Base-by-base conservation (phyloP, 2,888 invertebrate genomes). In the Desoria tigrina region DNA sequence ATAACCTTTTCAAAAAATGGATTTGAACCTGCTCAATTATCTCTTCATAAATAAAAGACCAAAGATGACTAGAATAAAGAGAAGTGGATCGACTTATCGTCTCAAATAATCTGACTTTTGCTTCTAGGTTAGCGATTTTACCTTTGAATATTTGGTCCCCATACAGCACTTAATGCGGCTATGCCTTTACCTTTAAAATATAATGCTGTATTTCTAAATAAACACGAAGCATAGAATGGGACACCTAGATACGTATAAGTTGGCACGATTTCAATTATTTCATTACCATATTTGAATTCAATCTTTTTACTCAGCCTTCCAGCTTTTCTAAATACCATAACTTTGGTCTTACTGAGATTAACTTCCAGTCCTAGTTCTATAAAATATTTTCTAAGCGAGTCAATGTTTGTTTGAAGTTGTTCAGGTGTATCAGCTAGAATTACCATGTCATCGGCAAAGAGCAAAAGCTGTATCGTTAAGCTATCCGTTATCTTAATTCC, bases 381-480 rank as follows among this genome's bases (percentile, higher is more conserved):
- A 16, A 58, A 42, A 14, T 42, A 58, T 1, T 39, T 2, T 1
- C 6, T 3, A 0, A 58, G 24, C 11, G 24, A 1, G 9, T 42
- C 26, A 0, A 42, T 42, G 14, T 58, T 42, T 16, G 14, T 42
- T n/a, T 42, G 24, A 0, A 58, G 58, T 7, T 18, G 23, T 2
- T 2, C 1, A 1, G 23, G 14, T 3, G 42, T n/a, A 1, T 24
- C 21, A 7, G 42, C 23, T 1, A 58, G 2, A 1, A 58, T 0
- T 2, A 58, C 45, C 24, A 42, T 58, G n/a, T 58, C 58, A 24
- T 58, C 58, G 3, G 58, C 58, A 24, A 58, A 58, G 6, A 42
- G 23, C 0, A 58, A 27, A 6, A 58, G 1, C 2, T 42, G 42
- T 4, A 58, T 21, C 1, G 16, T 21, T 16, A 18, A n/a, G 16